Evolutionary conservation across 2,113 vertebrate genomes (phyloP), one percentile per base, ranked within the genome.

Genomic region (Panthera leo): DNA sequence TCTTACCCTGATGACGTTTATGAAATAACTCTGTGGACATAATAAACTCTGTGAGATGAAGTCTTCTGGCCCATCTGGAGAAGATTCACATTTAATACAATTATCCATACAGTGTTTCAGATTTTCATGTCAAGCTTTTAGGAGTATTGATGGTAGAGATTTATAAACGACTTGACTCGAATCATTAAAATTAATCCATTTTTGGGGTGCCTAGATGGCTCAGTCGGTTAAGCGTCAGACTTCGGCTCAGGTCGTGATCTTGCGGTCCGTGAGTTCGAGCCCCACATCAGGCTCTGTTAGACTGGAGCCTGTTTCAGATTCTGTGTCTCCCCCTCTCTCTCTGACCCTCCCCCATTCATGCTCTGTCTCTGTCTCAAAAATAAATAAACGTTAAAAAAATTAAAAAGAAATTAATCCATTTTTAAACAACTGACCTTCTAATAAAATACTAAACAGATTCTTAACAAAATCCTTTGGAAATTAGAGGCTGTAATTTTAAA

Each of bases 81-180:
- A 95, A 89, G 12, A 89, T 68, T 85, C 34, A 68, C 18, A 34
- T 96, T 96, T 94, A 94, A 58, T 92, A 58, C 34, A 85, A 80
- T 92, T 92, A 68, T 61, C 36, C 65, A 85, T 15, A 73, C 1
- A 58, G 25, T 80, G 15, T 34, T 89, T 89, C 25, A 79, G 65
- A 79, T 12, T 67, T 75, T 71, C 67, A 79, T 70, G 42, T 36
- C 45, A 67, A 45, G 27, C 10, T 89, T 83, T 61, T 51, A 21
- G 68, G 70, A 61, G 23, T 63, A 61, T 13, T 42, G 53, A 80
- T 51, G 45, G 21, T 73, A 73, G 16, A 7, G 67, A 85, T 89
- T 73, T 87, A 76, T 34, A 16, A 68, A 45, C 9, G 93, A 65
- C 13, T 85, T 42, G 5, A 82, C n/a, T 58, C 68, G 23, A 85